phyloP scores from a whole-genome alignment of 2,888 invertebrate species.

The Drosophila atripex region DNA sequence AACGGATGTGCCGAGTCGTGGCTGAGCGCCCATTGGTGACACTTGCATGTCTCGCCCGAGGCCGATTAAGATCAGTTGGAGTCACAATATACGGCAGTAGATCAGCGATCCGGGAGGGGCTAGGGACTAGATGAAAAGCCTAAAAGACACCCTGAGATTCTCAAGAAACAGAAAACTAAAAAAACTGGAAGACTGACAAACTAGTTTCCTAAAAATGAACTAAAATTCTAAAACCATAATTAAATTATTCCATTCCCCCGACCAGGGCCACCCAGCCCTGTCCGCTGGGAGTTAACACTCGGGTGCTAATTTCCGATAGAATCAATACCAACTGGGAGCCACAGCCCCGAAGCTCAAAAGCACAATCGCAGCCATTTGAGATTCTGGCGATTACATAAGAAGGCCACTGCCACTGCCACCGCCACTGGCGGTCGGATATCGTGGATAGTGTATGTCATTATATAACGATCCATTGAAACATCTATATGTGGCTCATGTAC shows the following conservation, averaged over 20 bases:
- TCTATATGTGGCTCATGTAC: not conserved
- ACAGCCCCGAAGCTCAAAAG: no score
- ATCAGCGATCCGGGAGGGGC: not conserved
- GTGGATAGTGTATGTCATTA: not conserved
- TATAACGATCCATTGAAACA: not conserved
- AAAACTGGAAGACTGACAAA: no score
- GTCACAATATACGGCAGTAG: not conserved
- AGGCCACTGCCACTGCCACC: no score
- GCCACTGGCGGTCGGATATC: not conserved
- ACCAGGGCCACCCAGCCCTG: slow-evolving; percentile 1
- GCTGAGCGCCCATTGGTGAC: slow-evolving; percentile 68
- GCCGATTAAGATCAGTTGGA: not conserved
- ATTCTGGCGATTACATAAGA: slow-evolving; percentile 46
- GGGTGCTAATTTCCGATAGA: slow-evolving; percentile 47
- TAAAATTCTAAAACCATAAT: not conserved
- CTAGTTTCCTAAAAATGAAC: not conserved
- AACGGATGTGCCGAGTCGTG: slow-evolving; percentile 66
- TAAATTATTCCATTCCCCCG: not conserved
- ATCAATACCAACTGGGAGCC: no score
- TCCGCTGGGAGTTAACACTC: slow-evolving; percentile 38
- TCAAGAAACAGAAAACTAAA: no score
- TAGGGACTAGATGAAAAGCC: not conserved
- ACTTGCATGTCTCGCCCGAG: slow-evolving; percentile 3
- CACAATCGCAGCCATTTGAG: slow-evolving; percentile 49
- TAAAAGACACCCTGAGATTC: not conserved